Evolutionary conservation across 2,797 vertebrate genomes (phyloP).

Genomic region (Paguma larvata): DNA sequence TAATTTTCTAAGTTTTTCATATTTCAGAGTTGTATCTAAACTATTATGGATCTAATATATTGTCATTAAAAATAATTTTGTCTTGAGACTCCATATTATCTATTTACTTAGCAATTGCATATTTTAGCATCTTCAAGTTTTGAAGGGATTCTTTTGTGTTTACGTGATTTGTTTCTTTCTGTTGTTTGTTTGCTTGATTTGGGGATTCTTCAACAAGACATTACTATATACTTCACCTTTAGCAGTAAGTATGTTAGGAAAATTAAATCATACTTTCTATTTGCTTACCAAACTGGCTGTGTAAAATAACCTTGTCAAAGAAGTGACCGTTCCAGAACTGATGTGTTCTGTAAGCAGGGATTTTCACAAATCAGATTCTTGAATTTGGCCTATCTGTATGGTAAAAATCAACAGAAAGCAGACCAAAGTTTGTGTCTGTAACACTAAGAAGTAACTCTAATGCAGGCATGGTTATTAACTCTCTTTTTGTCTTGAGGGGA

Average conservation of each 20-base stretch:
- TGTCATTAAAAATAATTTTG: background rate
- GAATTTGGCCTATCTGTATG: background rate
- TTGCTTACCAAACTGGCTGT: background rate
- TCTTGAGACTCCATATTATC: background rate
- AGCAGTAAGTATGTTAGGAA: background rate
- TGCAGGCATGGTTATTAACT: background rate
- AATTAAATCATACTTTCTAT: background rate
- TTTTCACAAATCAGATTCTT: conserved; percentile 56
- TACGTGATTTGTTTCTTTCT: background rate
- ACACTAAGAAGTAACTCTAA: background rate
- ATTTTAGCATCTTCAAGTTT: conserved; percentile 30
- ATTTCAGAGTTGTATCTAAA: background rate
- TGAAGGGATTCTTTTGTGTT: background rate
- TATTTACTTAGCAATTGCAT: background rate
- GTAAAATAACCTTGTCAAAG: background rate
- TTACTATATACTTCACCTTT: background rate
- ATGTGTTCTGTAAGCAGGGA: background rate
- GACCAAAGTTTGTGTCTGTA: background rate
- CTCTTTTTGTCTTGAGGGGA: background rate
- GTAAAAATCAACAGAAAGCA: conserved; percentile 37
- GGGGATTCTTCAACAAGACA: background rate
- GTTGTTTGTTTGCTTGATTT: background rate
- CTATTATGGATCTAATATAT: background rate
- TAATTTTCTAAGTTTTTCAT: background rate
- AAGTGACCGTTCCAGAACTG: background rate